These are phyloP conservation scores for Notarius quadriscutis DNA, from an alignment of 2,113 vertebrate species.

Conservation along the genomic window DNA sequence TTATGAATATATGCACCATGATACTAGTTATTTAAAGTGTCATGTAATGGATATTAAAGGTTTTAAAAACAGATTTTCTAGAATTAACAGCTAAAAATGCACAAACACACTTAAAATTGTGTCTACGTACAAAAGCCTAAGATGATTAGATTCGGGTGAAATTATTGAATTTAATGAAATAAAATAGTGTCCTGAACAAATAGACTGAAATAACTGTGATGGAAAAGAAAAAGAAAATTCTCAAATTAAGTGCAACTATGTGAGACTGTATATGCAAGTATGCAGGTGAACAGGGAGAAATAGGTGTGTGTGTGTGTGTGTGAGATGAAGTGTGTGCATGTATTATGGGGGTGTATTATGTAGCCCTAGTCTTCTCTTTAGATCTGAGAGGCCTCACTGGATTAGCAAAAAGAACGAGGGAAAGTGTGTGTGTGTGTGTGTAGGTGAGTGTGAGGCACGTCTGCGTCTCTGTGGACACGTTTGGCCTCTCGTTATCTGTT, in stretches of 20 bases:
- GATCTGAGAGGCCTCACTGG: background rate
- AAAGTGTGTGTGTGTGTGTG: background rate
- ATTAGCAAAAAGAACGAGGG: conserved; percentile 5
- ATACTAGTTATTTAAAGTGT: background rate
- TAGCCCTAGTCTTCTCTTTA: conserved; percentile 15
- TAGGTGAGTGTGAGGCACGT: conserved; percentile 27
- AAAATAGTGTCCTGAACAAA: background rate
- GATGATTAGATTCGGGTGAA: background rate
- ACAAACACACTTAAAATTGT: background rate
- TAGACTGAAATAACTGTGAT: background rate
- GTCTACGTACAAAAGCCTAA: background rate
- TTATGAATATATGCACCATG: background rate
- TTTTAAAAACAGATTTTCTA: background rate
- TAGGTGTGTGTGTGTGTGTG: background rate
- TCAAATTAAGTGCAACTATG: background rate
- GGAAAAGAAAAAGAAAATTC: background rate
- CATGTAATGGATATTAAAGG: background rate
- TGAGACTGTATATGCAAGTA: background rate
- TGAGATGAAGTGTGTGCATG: background rate
- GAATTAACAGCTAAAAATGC: background rate
- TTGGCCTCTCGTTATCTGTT: conserved; percentile 83
- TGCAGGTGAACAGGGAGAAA: background rate
- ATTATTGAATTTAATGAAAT: background rate
- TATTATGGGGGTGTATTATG: background rate
- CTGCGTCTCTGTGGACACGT: conserved; percentile 82